Base-by-base conservation (phyloP, 2,113 vertebrate genomes). In the Pollimyrus isidori region DNA sequence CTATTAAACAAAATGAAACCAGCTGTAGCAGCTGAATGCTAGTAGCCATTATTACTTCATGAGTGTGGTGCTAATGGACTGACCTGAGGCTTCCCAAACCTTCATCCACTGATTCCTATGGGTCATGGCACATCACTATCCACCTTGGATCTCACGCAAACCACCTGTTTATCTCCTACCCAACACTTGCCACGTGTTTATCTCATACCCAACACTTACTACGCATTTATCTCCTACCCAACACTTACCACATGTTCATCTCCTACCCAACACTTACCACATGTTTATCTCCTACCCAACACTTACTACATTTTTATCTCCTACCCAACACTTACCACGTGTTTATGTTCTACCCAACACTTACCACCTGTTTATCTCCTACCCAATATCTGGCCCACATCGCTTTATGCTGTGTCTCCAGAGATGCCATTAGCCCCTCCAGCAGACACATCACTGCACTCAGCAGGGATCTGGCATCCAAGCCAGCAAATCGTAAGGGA, bases 401-500 rank as follows among this genome's bases (percentile, higher is more conserved):
- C 88, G 90, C 82, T 90, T 90, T 91, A 84, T 21, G 88, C 91
- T 1, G 5, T 49, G 89, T 92, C 89, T 90, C 91, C 92, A 50
- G 52, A 30, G 49, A 73, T 90, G 53, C 89, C 86, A 87, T 89
- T 84, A 17, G 85, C 50, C 35, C 0, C 0, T 58, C 90, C 92
- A 92, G 91, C 92, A 89, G 0, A 23, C 53, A 23, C 0, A 0
- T 85, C 90, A 76, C 11, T 45, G 35, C 83, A 11, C 46, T 87
- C 88, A 53, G 88, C 89, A 85, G 26, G 49, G 90, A 90, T 39
- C 30, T 73, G 69, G 86, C 87, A 48, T 87, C 89, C 91, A 91
- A 88, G 88, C 65, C 90, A 82, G 65, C 39, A 91, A 92, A 93
- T 69, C 42, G 91, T 90, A 80, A 88, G 21, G 87, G 92, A 90